Percentiles rank a stretch among this genome's conserved stretches.
Evolutionary conservation across 2,113 vertebrate genomes (phyloP).

Genomic region (Larimichthys crocea): DNA sequence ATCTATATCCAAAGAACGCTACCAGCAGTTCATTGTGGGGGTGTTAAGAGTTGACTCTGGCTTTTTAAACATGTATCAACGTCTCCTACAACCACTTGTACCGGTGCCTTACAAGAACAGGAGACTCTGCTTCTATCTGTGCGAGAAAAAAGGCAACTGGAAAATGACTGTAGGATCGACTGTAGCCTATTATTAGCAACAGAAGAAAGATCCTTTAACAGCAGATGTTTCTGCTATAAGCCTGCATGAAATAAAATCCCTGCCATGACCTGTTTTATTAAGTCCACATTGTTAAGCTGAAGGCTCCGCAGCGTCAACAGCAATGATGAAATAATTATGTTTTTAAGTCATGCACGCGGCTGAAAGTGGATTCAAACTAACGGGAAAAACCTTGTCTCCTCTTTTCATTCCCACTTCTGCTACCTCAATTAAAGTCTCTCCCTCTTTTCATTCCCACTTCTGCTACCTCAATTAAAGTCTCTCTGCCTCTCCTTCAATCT

Average conservation of each 20-base stretch:
- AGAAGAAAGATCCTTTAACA: conserved; percentile 32
- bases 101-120: not conserved
- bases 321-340: conserved; percentile 29
- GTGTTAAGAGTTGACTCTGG: not conserved
- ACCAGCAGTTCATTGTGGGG: not conserved
- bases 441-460: conserved; percentile 22
- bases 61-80: not conserved
- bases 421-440: too few species aligned
- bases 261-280: conserved; percentile 41
- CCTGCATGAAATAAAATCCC: conserved; percentile 37
- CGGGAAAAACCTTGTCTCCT: conserved; percentile 4
- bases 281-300: conserved; percentile 25
- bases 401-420: not conserved
- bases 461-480: conserved; percentile 48
- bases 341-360: conserved; percentile 2
- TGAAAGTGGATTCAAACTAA: conserved; percentile 2
- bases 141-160: not conserved
- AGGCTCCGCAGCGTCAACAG: conserved; percentile 7
- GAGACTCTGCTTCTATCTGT: not conserved
- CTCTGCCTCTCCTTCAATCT: conserved; percentile 41
- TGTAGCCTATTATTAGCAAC: conserved; percentile 40
- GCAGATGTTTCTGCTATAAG: conserved; percentile 40
- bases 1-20: conserved; percentile 1
- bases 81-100: not conserved
- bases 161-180: conserved; percentile 5